A percentile compares a stretch with the other conserved stretches of the same genome.
These are phyloP conservation scores for Chloroceryle aenea DNA, from an alignment of 2,113 vertebrate genomes.

Conservation along the genomic window DNA sequence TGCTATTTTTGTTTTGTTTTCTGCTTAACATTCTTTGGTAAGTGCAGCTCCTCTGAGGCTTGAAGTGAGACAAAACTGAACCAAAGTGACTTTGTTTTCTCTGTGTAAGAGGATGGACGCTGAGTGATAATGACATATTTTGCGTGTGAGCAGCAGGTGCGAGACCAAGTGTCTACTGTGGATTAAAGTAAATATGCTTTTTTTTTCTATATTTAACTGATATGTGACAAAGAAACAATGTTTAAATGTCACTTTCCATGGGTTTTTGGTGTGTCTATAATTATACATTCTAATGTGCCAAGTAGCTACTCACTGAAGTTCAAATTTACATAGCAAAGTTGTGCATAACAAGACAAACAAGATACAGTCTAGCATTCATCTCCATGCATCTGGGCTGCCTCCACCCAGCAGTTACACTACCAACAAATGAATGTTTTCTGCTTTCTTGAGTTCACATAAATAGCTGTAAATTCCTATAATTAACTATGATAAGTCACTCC, in stretches of 20 bases:
- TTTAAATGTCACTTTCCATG: slow-evolving; percentile 77
- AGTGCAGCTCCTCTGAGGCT: slow-evolving; percentile 71
- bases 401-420: slow-evolving; percentile 80
- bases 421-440: slow-evolving; percentile 85
- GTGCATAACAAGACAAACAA: slow-evolving; percentile 72
- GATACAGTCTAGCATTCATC: slow-evolving; percentile 75
- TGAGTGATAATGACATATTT: slow-evolving; percentile 70
- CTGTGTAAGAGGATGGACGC: slow-evolving; percentile 18
- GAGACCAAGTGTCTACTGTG: slow-evolving; percentile 54
- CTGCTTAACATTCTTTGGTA: slow-evolving; percentile 74
- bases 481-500: slow-evolving; percentile 81
- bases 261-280: slow-evolving; percentile 67
- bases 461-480: slow-evolving; percentile 86
- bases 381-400: slow-evolving; percentile 59
- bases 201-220: slow-evolving; percentile 69
- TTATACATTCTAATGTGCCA: slow-evolving; percentile 71
- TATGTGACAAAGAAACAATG: slow-evolving; percentile 72
- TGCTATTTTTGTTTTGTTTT: slow-evolving; percentile 72
- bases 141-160: slow-evolving; percentile 73
- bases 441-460: slow-evolving; percentile 82
- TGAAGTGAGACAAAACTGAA: slow-evolving; percentile 61
- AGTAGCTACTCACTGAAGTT: slow-evolving; percentile 65
- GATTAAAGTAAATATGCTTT: slow-evolving; percentile 66
- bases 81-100: slow-evolving; percentile 56
- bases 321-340: slow-evolving; percentile 74